These are phyloP conservation scores for Epinephelus cyanopodus DNA, from an alignment of 2,113 vertebrate genomes.

Conservation along the genomic window DNA sequence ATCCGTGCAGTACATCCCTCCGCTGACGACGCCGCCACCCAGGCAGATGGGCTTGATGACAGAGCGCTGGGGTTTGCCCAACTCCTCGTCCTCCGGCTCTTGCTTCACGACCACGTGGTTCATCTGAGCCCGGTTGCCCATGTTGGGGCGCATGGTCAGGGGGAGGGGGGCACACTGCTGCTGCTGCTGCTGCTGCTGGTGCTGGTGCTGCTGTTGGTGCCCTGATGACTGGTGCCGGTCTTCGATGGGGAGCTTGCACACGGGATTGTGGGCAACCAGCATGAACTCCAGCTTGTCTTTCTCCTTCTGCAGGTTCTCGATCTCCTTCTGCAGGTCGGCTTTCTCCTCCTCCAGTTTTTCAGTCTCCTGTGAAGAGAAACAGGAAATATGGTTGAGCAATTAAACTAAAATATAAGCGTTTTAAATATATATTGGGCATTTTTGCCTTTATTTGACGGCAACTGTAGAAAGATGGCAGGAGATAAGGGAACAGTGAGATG, in stretches of 20 bases:
- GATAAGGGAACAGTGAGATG: not conserved
- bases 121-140: slow-evolving; percentile 65
- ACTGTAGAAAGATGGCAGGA: not conserved
- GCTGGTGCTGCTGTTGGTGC: slow-evolving; percentile 80
- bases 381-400: not conserved
- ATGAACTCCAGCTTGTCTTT: slow-evolving; percentile 99
- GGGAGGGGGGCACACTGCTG: slow-evolving; percentile 85
- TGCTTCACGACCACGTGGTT: slow-evolving; percentile 93
- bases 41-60: slow-evolving; percentile 99
- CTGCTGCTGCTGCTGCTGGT: slow-evolving; percentile 58
- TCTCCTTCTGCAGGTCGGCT: slow-evolving; percentile 96
- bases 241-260: slow-evolving; percentile 94
- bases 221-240: slow-evolving; percentile 80
- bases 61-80: slow-evolving; percentile 91
- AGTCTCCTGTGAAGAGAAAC: slow-evolving; percentile 88
- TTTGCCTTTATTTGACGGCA: not conserved
- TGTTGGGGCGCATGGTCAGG: slow-evolving; percentile 85
- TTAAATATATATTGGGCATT: not conserved
- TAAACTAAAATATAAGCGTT: not conserved
- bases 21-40: slow-evolving; percentile 86
- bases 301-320: slow-evolving; percentile 95
- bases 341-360: slow-evolving; percentile 98
- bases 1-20: slow-evolving; percentile 89
- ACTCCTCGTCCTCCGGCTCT: slow-evolving; percentile 90
- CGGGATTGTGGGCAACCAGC: slow-evolving; percentile 95